These are phyloP conservation scores for Silurus aristotelis DNA, from an alignment of 2,797 vertebrate species.

Conservation along the genomic window DNA sequence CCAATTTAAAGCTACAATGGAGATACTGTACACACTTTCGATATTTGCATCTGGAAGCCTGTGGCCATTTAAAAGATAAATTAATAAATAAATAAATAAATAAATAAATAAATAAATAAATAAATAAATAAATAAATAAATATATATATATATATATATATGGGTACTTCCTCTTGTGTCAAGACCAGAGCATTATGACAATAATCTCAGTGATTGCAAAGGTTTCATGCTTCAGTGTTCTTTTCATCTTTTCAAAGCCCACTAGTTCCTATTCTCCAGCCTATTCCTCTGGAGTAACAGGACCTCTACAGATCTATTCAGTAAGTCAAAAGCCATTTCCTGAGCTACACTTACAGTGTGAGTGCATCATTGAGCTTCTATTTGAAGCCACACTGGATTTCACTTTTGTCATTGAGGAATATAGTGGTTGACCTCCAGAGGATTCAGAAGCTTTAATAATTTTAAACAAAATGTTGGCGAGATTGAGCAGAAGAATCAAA, in stretches of 20 bases:
- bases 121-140: too few species aligned
- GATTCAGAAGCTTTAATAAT: background rate
- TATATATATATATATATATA: too few species aligned
- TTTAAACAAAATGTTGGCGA: background rate
- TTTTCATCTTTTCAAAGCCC: constrained; percentile 5
- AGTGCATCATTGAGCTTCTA: constrained; percentile 7
- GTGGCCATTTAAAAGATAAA: too few species aligned
- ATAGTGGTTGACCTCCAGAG: background rate
- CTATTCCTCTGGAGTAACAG: background rate
- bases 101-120: too few species aligned
- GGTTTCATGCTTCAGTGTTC: constrained; percentile 11
- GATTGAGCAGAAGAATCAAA: background rate
- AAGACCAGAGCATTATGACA: background rate
- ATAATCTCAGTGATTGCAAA: background rate
- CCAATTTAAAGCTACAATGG: too few species aligned
- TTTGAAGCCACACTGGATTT: background rate
- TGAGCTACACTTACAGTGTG: constrained; percentile 1
- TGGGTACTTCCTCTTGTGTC: background rate
- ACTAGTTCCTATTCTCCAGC: background rate
- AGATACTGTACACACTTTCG: too few species aligned
- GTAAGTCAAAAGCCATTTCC: constrained; percentile 23
- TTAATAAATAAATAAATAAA: too few species aligned
- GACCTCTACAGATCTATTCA: constrained; percentile 11
- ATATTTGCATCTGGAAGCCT: background rate
- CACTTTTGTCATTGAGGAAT: background rate